Conservation (phyloP, 2,797 vertebrate species). For the Nyctibius grandis region DNA sequence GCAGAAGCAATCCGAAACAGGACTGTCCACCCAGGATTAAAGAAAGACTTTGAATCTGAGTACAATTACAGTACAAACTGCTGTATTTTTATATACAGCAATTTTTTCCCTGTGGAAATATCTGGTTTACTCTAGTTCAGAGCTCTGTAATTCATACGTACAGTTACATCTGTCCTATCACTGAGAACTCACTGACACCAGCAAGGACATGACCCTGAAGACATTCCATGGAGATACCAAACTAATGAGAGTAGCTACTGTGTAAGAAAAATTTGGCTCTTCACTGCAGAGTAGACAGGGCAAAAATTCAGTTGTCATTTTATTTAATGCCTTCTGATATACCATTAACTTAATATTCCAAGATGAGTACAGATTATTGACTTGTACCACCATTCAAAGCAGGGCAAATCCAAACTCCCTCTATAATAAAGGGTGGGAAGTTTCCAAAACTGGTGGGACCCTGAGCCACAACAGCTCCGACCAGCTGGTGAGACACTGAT, state of each 20-base stretch:
- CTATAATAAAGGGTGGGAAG: rapidly evolving
- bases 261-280: not conserved
- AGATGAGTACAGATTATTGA: not conserved
- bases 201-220: not conserved
- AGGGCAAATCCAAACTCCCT: not conserved
- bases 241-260: not conserved
- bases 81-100: not conserved
- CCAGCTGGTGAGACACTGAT: not conserved
- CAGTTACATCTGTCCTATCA: not conserved
- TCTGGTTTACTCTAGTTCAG: not conserved
- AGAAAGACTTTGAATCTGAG: not conserved
- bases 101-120: not conserved
- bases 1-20: not conserved
- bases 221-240: not conserved
- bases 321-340: not conserved
- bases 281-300: not conserved
- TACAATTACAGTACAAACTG: not conserved
- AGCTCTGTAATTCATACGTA: not conserved
- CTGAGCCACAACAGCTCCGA: not conserved
- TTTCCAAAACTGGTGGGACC: not conserved
- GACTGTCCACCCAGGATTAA: not conserved
- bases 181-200: not conserved
- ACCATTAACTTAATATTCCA: not conserved
- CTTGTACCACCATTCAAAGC: not conserved
- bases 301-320: not conserved